Conservation (phyloP, 2,888 invertebrate genomes). For the Glaucopsyche alexis region DNA sequence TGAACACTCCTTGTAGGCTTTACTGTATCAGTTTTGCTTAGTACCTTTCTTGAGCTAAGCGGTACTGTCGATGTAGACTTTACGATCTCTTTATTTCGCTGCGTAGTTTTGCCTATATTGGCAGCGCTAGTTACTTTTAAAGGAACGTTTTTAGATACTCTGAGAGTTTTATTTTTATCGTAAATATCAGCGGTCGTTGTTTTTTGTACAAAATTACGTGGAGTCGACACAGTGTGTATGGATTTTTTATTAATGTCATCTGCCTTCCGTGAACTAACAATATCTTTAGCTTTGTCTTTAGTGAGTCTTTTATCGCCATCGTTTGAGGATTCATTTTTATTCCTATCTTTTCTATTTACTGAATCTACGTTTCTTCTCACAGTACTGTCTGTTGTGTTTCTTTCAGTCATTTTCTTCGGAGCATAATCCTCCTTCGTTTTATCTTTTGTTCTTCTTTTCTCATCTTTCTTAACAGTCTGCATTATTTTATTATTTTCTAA, state of each 20-base stretch:
- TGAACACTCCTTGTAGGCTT: slow-evolving; percentile 38
- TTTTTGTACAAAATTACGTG: slow-evolving; percentile 56
- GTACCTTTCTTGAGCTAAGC: slow-evolving; percentile 40
- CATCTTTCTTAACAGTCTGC: slow-evolving; percentile 11
- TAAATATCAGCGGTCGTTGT: slow-evolving; percentile 63
- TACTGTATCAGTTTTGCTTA: slow-evolving; percentile 27
- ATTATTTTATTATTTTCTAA: not conserved
- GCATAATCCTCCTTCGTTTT: slow-evolving; percentile 48
- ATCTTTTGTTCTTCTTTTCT: slow-evolving; percentile 5
- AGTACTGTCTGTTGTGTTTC: not conserved
- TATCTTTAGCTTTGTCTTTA: slow-evolving; percentile 52
- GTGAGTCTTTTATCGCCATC: slow-evolving; percentile 42
- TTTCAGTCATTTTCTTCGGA: not conserved
- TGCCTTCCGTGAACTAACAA: slow-evolving; percentile 42
- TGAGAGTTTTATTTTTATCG: slow-evolving; percentile 47
- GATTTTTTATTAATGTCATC: slow-evolving; percentile 58
- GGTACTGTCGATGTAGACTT: slow-evolving; percentile 45
- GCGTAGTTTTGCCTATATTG: slow-evolving; percentile 37
- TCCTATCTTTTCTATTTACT: not conserved
- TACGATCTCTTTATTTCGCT: slow-evolving; percentile 46
- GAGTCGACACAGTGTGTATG: slow-evolving; percentile 51
- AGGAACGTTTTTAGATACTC: not conserved
- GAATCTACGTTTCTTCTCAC: not conserved
- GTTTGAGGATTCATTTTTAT: slow-evolving; percentile 20
- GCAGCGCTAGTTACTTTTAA: slow-evolving; percentile 45